These are phyloP conservation scores for Falco concolor DNA, from an alignment of 2,797 vertebrate genomes.

Conservation along the genomic window DNA sequence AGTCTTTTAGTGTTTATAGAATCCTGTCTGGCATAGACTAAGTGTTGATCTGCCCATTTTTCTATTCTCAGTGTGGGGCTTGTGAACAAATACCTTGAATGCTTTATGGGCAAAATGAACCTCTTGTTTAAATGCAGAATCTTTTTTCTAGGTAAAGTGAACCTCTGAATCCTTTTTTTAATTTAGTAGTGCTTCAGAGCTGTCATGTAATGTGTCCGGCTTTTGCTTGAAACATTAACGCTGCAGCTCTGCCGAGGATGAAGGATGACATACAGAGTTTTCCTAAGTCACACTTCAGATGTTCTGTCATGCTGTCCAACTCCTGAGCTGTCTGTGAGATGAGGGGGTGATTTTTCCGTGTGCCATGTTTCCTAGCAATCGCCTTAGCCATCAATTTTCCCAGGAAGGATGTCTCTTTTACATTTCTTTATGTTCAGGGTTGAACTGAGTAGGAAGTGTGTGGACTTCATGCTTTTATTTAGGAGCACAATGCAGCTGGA, in stretches of 20 bases:
- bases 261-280: not conserved
- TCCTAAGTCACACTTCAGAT: not conserved
- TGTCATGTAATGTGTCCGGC: not conserved
- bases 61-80: not conserved
- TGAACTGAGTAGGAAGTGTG: not conserved
- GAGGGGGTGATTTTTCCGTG: not conserved
- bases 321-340: not conserved
- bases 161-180: not conserved
- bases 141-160: not conserved
- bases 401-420: not conserved
- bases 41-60: not conserved
- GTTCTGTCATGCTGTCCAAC: too few relatives aligned
- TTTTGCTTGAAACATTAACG: not conserved
- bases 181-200: not conserved
- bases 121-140: not conserved
- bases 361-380: accelerated
- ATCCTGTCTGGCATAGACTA: not conserved
- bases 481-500: not conserved
- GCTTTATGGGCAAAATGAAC: not conserved
- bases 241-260: not conserved
- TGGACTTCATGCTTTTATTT: not conserved
- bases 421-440: not conserved
- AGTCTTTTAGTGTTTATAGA: not conserved
- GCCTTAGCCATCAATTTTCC: not conserved
- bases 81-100: not conserved